These are phyloP conservation scores for Micropoecilia bifurca DNA, from an alignment of 2,797 vertebrate species.

Conservation along the genomic window DNA sequence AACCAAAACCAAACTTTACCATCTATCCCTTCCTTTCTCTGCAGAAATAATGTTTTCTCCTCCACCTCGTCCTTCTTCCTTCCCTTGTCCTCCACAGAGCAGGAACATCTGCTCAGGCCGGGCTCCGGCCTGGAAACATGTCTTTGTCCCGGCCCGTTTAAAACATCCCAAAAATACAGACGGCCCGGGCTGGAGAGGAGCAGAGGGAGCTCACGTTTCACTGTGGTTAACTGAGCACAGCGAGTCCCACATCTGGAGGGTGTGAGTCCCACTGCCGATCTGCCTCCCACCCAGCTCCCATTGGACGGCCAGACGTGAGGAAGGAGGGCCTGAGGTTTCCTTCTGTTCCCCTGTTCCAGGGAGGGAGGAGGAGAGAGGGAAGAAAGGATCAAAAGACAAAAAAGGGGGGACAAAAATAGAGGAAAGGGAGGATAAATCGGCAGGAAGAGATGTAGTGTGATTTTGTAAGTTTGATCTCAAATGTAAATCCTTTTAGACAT, in stretches of 20 bases:
- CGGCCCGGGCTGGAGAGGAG: constrained; percentile 11
- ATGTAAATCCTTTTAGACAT: background rate
- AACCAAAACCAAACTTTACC: constrained; percentile 25
- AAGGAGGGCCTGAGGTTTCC: background rate
- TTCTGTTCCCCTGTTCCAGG: background rate
- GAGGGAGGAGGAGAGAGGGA: constrained; percentile 1
- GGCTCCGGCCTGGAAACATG: constrained; percentile 57
- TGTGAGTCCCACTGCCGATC: constrained; percentile 34
- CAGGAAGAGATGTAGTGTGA: background rate
- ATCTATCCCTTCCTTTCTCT: constrained; percentile 19
- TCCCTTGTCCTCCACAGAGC: constrained; percentile 7
- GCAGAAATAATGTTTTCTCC: constrained; percentile 5
- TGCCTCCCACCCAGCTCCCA: constrained; percentile 5
- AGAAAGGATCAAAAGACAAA: background rate
- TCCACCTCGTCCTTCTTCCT: constrained; percentile 7
- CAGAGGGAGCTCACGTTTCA: constrained; percentile 58
- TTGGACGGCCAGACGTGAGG: constrained; percentile 16
- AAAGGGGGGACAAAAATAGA: background rate
- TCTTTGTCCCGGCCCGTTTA: constrained; percentile 59
- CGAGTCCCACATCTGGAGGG: constrained; percentile 50
- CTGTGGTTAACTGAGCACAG: constrained; percentile 40
- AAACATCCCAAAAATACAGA: constrained; percentile 69
- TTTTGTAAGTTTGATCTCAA: background rate
- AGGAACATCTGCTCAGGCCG: constrained; percentile 60
- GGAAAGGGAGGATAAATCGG: constrained; percentile 1